These are phyloP conservation scores for Morone chrysops DNA, from an alignment of 2,113 vertebrate genomes.

Conservation along the genomic window DNA sequence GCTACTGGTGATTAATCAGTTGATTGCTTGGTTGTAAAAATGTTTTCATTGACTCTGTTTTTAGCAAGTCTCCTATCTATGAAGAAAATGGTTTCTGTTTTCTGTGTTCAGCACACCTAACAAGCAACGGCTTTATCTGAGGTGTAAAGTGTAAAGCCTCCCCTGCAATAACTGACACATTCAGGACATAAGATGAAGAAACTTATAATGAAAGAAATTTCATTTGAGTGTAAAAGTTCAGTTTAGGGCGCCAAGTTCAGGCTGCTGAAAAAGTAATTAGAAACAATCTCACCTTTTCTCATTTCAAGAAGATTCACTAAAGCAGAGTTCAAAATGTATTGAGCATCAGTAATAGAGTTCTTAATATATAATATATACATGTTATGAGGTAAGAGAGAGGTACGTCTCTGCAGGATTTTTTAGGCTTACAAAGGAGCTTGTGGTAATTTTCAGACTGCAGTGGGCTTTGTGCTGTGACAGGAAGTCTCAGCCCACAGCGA, in stretches of 20 bases:
- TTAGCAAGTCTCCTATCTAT: background rate
- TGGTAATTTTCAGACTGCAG: constrained; percentile 19
- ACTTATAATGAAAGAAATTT: constrained; percentile 25
- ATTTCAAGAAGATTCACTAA: constrained; percentile 29
- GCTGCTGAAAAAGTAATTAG: constrained; percentile 5
- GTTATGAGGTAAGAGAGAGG: constrained; percentile 1
- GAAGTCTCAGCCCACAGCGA: constrained; percentile 32
- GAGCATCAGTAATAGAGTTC: background rate
- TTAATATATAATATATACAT: background rate
- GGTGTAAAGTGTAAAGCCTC: background rate
- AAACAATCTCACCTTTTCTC: constrained; percentile 21
- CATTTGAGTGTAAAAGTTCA: constrained; percentile 9
- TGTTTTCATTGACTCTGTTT: background rate
- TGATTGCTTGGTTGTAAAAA: background rate
- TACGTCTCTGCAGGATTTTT: constrained; percentile 27
- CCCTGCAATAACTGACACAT: background rate
- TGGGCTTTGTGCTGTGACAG: constrained; percentile 6
- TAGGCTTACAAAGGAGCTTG: constrained; percentile 13
- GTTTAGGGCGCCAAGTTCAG: background rate
- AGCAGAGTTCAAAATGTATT: background rate
- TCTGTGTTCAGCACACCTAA: background rate
- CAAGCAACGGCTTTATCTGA: background rate
- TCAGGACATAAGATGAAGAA: background rate
- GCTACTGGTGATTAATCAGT: background rate
- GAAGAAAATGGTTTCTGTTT: background rate